Evolutionary conservation across 2,113 vertebrate genomes (phyloP).

Genomic region (Austrofundulus limnaeus): DNA sequence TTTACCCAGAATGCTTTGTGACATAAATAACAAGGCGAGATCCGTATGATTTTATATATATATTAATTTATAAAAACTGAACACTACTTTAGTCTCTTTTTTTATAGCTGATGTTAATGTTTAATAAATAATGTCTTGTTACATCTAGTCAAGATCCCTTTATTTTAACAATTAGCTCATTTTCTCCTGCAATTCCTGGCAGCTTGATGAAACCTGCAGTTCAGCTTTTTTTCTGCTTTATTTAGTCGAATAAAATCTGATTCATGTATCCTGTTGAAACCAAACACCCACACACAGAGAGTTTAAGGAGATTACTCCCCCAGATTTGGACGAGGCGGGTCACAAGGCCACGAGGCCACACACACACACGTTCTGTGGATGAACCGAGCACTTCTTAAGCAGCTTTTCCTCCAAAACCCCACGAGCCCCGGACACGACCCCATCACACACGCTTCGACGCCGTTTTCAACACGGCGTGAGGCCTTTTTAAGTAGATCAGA

Average conservation of each 20-base stretch:
- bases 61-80: too few relatives aligned
- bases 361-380: conserved; percentile 56
- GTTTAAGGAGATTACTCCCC: conserved; percentile 21
- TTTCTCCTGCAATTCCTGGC: too few relatives aligned
- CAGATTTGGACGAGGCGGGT: conserved; percentile 47
- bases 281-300: conserved; percentile 11
- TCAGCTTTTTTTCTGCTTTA: neutral
- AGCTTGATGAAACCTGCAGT: neutral
- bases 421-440: conserved; percentile 63
- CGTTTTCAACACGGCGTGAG: conserved; percentile 21
- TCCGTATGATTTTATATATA: too few relatives aligned
- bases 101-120: too few relatives aligned
- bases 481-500: conserved; percentile 73
- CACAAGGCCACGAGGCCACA: conserved; percentile 60
- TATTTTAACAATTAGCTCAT: too few relatives aligned
- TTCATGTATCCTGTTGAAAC: neutral
- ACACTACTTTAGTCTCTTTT: too few relatives aligned
- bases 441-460: conserved; percentile 52
- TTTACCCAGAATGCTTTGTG: too few relatives aligned
- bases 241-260: neutral
- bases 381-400: conserved; percentile 69
- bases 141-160: too few relatives aligned
- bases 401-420: conserved; percentile 58
- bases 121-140: too few relatives aligned
- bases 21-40: too few relatives aligned